These are phyloP conservation scores for Penelope pileata DNA, from an alignment of 2,113 vertebrate species.

Conservation along the genomic window DNA sequence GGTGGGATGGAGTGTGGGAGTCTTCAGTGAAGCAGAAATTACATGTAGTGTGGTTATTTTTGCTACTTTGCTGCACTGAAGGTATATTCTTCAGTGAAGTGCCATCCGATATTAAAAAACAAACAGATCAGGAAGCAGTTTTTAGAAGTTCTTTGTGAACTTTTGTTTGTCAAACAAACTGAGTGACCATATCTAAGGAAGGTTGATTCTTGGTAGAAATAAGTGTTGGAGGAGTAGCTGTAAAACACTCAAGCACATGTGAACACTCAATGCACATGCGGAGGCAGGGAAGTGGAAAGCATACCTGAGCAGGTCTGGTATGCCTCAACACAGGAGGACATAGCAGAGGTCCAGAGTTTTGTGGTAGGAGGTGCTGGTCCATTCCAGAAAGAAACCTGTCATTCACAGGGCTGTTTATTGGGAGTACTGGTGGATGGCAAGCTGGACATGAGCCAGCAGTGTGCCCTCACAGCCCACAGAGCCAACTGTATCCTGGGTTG, in stretches of 20 bases:
- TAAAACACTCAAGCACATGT: background rate
- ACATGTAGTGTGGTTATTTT: background rate
- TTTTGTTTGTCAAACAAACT: background rate
- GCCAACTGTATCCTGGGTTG: too few species aligned
- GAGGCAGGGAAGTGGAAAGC: background rate
- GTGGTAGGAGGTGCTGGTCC: background rate
- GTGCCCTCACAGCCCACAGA: too few species aligned
- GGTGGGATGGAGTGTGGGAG: background rate
- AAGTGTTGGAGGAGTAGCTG: background rate
- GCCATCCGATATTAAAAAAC: background rate
- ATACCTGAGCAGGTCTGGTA: background rate
- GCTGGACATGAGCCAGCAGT: too few species aligned
- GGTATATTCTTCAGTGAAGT: background rate
- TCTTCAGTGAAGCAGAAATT: background rate
- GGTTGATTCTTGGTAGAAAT: background rate
- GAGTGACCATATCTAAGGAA: background rate
- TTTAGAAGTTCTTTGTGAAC: background rate
- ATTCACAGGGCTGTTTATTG: background rate
- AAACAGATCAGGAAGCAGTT: background rate
- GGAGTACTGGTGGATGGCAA: too few species aligned
- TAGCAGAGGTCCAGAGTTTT: background rate
- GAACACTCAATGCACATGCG: background rate
- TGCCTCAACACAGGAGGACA: rapidly evolving
- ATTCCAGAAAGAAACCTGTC: background rate
- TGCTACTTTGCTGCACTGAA: background rate